Base-by-base conservation (phyloP, 2,797 vertebrate genomes). In the Cichlasoma orientale region DNA sequence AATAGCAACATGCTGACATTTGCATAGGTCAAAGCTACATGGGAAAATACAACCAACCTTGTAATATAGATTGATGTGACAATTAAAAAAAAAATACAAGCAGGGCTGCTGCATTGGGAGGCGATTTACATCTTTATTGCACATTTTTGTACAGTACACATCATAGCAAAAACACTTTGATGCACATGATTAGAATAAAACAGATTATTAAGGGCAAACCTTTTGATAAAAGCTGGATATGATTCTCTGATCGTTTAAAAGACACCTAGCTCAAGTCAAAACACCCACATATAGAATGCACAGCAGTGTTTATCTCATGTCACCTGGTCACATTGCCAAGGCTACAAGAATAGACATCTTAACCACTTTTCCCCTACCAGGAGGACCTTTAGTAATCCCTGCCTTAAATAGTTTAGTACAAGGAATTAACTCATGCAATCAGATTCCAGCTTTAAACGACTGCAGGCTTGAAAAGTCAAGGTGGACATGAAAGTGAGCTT, bases 401-500 rank as follows among this genome's bases (percentile, higher is more conserved):
- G 57, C 92, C 90, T 92, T 94, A 95, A 95, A 95, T 95, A 94
- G 94, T 93, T 91, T 87, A 94, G 94, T 79, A 89, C 88, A 89
- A 91, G 92, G 93, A 94, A 90, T 96, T 96, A 93, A 90, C 90
- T 91, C 90, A 72, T 89, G 91, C 89, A 94, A 93, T 94, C 94
- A 94, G 83, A 92, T 94, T 95, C 82, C 80, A 90, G 92, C 82
- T 84, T 87, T 79, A 93, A 76, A 85, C 55, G 66, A 55, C 74
- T 56, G 72, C 77, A 63, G 87, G 72, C 83, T 87, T 79, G 83
- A 88, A 84, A 91, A 89, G 90, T 92, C 86, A 92, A 86, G 86
- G 84, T 84, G 82, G 84, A 59, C 63, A 82, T 38, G 61, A 73
- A 79, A 74, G 71, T 23, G 69, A 84, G 75, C 72, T 63, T 21